Evolutionary conservation across 2,888 invertebrate species (phyloP).

Genomic region (Abrostola tripartita): DNA sequence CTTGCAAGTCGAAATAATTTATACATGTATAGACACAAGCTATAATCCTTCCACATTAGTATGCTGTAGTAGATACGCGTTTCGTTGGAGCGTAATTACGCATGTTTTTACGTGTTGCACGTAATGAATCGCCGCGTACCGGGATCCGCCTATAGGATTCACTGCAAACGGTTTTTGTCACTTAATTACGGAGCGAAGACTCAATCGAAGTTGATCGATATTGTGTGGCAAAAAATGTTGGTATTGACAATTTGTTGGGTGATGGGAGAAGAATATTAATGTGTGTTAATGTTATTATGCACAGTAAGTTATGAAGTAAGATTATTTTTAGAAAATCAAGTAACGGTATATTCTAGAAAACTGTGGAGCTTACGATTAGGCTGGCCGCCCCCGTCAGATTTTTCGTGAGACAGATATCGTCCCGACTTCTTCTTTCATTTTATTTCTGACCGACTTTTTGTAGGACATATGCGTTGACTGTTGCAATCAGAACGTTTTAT

Average conservation of each 20-base stretch:
- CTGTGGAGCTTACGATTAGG: too few relatives aligned
- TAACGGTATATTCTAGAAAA: too few relatives aligned
- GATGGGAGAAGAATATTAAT: slow-evolving; percentile 47
- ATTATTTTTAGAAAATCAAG: too few relatives aligned
- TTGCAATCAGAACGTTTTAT: too few relatives aligned
- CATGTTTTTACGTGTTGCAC: slow-evolving; percentile 48
- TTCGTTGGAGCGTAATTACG: slow-evolving; percentile 49
- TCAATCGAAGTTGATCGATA: slow-evolving; percentile 56
- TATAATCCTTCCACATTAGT: slow-evolving; percentile 43
- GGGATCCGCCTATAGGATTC: slow-evolving; percentile 29
- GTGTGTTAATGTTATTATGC: neutral
- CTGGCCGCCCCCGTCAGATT: too few relatives aligned
- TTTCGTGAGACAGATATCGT: too few relatives aligned
- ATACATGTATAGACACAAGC: slow-evolving; percentile 19
- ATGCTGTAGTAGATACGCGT: slow-evolving; percentile 38
- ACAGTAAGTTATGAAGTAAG: too few relatives aligned
- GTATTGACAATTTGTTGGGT: slow-evolving; percentile 48
- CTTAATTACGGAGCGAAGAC: slow-evolving; percentile 61
- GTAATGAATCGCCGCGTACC: slow-evolving; percentile 48
- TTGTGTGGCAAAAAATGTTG: slow-evolving; percentile 34
- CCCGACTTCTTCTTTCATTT: too few relatives aligned
- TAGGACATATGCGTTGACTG: too few relatives aligned
- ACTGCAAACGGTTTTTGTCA: slow-evolving; percentile 55
- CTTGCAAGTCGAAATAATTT: slow-evolving; percentile 23
- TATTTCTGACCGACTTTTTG: too few relatives aligned